Evolutionary conservation across 1,140 invertebrate species (phyloP).

Genomic region (Proctacanthus coquilletti): DNA sequence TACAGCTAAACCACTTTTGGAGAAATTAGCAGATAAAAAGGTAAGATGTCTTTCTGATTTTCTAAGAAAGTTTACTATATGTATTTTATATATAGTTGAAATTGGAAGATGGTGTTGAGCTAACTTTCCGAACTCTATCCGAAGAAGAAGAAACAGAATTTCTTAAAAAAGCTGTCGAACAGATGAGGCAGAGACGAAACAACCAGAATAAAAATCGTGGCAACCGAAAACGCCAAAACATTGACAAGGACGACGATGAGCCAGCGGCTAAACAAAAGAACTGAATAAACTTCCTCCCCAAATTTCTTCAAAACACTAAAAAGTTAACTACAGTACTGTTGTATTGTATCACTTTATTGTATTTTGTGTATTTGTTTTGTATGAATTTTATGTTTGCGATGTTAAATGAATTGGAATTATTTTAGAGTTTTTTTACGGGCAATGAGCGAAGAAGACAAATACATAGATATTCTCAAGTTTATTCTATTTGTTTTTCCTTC

Average conservation of each 20-base stretch:
- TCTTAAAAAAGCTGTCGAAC: constrained; percentile 42
- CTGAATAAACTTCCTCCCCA: background rate
- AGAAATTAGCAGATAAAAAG: constrained; percentile 46
- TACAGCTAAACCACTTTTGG: constrained; percentile 43
- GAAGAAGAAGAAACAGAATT: constrained; percentile 54
- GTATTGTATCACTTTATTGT: too few relatives aligned
- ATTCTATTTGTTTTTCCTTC: too few relatives aligned
- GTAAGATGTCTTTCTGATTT: constrained; percentile 11
- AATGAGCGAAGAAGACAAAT: too few relatives aligned
- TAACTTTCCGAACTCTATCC: constrained; percentile 41
- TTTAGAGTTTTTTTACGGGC: too few relatives aligned
- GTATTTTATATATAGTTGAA: constrained; percentile 7
- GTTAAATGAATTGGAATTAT: too few relatives aligned
- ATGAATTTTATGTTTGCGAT: too few relatives aligned
- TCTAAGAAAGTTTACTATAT: constrained; percentile 27
- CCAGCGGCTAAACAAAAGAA: constrained; percentile 2
- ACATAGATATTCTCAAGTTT: too few relatives aligned
- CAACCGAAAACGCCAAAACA: constrained; percentile 28
- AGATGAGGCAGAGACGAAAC: constrained; percentile 40
- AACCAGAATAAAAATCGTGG: constrained; percentile 28
- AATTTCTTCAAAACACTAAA: background rate
- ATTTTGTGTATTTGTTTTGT: too few relatives aligned
- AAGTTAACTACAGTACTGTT: too few relatives aligned
- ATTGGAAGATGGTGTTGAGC: constrained; percentile 34
- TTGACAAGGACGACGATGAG: constrained; percentile 13